These are phyloP conservation scores for Eupithecia inturbata DNA, from an alignment of 2,888 invertebrate genomes.

Conservation along the genomic window DNA sequence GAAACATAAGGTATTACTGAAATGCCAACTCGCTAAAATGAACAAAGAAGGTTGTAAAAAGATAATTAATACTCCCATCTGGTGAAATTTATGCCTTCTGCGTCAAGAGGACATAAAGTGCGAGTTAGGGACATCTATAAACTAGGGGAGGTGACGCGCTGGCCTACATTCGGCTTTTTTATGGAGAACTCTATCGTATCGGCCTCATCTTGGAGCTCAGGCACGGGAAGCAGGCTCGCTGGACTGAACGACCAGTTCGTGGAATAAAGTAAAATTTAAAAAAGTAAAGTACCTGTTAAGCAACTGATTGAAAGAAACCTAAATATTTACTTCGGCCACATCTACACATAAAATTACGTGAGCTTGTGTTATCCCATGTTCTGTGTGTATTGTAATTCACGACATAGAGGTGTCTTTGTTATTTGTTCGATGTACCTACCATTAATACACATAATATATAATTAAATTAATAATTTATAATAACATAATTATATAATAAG, in stretches of 20 bases:
- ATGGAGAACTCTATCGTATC: slow-evolving; percentile 70
- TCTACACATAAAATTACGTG: no score
- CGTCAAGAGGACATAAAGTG: slow-evolving; percentile 67
- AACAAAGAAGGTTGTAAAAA: slow-evolving; percentile 26
- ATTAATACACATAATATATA: no score
- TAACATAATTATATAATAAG: no score
- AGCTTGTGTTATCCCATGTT: no score
- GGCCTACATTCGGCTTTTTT: slow-evolving; percentile 79
- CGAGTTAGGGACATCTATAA: slow-evolving; percentile 75
- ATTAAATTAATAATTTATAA: no score
- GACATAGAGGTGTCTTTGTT: no score
- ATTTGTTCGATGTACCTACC: no score
- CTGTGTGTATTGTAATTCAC: no score
- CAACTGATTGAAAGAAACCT: no score
- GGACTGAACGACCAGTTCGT: not conserved
- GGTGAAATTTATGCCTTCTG: slow-evolving; percentile 27
- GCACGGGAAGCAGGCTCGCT: not conserved
- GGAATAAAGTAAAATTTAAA: no score
- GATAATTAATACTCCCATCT: slow-evolving; percentile 33
- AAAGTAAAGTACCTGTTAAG: no score
- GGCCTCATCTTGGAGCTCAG: slow-evolving; percentile 60
- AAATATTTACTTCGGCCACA: no score
- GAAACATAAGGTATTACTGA: not conserved
- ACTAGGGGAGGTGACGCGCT: slow-evolving; percentile 73
- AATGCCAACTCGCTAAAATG: slow-evolving; percentile 7